Conservation (phyloP, 2,797 vertebrate species). For the Coreius guichenoti region DNA sequence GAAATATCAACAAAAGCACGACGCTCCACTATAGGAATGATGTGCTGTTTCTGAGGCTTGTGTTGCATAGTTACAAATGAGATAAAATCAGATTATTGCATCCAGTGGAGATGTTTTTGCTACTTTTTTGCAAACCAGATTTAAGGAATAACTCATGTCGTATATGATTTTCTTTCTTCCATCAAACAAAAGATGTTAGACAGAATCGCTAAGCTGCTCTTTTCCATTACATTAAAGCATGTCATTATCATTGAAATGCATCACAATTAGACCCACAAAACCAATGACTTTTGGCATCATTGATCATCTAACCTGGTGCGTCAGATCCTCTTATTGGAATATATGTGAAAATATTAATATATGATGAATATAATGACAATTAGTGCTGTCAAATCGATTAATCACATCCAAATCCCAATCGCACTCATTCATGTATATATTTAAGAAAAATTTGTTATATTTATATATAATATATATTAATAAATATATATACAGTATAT, state of each 20-base stretch:
- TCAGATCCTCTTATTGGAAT: background rate
- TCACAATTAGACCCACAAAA: background rate
- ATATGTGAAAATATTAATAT: too few relatives aligned
- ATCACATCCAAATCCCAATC: too few relatives aligned
- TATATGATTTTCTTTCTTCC: background rate
- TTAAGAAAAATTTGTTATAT: too few relatives aligned
- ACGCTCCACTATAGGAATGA: background rate
- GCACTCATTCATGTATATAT: too few relatives aligned
- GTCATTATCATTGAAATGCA: background rate
- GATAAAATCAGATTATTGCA: background rate
- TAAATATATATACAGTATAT: too few relatives aligned
- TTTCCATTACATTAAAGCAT: background rate
- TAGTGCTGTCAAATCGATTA: too few relatives aligned
- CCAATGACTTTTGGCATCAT: background rate
- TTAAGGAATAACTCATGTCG: background rate
- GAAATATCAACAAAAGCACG: background rate
- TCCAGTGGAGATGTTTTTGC: background rate
- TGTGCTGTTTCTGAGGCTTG: conserved; percentile 11
- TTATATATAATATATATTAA: too few relatives aligned
- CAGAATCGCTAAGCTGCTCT: background rate
- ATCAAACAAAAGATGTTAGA: background rate
- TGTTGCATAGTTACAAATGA: background rate
- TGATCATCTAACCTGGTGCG: background rate
- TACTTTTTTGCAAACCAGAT: background rate
- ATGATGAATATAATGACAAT: too few relatives aligned